Evolutionary conservation across 2,888 invertebrate species (phyloP), one percentile per base, ranked within the genome.

Genomic region (Pammene fasciana): DNA sequence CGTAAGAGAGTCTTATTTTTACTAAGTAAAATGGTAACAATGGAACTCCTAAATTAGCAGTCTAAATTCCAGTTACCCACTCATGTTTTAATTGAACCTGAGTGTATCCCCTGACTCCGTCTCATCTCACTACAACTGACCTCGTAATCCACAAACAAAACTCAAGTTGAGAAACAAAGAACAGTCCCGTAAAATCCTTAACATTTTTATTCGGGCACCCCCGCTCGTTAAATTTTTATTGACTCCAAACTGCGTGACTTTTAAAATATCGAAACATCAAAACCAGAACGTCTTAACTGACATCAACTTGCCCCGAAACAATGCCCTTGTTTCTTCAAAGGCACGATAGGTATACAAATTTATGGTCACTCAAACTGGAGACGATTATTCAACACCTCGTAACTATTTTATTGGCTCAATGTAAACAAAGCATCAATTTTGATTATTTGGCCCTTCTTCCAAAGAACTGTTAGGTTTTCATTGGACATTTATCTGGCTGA

Each of bases 331-430:
- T 10, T 38, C 4, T 13, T n/a, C 18, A n/a, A n/a, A 18, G 3
- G 3, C 18, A 11, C 61, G 36, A 18, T 62, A 26, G 26, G 26
- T 26, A 89, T 84, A 91, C 90, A 91, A 91, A 91, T 92, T 91
- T 92, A 92, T 85, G 89, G 90, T 90, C 90, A 91, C 89, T 91
- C 90, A 87, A 86, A 88, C 86, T 83, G 87, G 86, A 82, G 88
- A 86, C 89, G 90, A 91, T 92, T 90, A 92, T 90, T 91, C 90
- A 90, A 91, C 92, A 92, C 90, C 85, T 92, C 90, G 91, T 92
- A 88, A 91, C 89, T 85, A 88, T 90, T 92, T 92, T 92, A 92
- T 90, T 89, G 84, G 85, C 78, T 75, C 81, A 87, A 87, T 89
- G 87, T 90, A 90, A 90, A 90, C 89, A 90, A 90, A 87, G 80